Evolutionary conservation across 2,113 vertebrate genomes (phyloP).

Genomic region (Heliornis fulica): DNA sequence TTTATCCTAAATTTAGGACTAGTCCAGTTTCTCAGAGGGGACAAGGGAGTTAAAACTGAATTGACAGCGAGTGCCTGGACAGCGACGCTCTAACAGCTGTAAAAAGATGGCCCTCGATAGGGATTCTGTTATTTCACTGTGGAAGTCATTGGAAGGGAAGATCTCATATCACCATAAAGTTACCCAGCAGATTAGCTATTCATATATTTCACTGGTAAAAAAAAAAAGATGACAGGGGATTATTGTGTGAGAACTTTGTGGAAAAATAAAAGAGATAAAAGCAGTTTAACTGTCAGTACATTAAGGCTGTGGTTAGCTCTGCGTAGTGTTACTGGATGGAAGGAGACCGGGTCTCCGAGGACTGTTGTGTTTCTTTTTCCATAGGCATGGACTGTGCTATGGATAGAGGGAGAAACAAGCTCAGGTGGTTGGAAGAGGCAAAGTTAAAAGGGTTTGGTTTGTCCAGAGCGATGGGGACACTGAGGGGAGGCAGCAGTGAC

Average conservation of each 20-base stretch:
- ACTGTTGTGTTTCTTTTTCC: background rate
- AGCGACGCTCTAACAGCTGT: background rate
- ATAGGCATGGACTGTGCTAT: fast-evolving
- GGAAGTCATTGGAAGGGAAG: conserved; percentile 29
- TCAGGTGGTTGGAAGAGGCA: background rate
- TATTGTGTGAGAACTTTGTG: conserved; percentile 54
- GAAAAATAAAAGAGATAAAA: conserved; percentile 61
- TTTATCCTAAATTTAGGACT: background rate
- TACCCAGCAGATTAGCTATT: conserved; percentile 48
- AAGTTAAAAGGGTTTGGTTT: background rate
- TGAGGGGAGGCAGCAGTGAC: background rate
- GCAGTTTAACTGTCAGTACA: conserved; percentile 63
- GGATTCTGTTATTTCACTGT: conserved; percentile 23
- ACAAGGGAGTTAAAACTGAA: background rate
- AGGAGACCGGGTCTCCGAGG: background rate
- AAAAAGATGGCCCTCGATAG: conserved; percentile 31
- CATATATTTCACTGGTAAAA: conserved; percentile 58
- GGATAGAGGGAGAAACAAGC: background rate
- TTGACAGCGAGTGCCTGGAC: background rate
- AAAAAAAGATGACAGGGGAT: conserved; percentile 51
- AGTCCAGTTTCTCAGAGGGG: background rate
- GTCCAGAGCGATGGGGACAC: background rate
- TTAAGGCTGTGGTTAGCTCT: conserved; percentile 53
- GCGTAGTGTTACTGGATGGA: conserved; percentile 7
- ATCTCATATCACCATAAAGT: background rate